Base-by-base conservation (phyloP, 1,140 invertebrate species). In the Cotesia vestalis region DNA sequence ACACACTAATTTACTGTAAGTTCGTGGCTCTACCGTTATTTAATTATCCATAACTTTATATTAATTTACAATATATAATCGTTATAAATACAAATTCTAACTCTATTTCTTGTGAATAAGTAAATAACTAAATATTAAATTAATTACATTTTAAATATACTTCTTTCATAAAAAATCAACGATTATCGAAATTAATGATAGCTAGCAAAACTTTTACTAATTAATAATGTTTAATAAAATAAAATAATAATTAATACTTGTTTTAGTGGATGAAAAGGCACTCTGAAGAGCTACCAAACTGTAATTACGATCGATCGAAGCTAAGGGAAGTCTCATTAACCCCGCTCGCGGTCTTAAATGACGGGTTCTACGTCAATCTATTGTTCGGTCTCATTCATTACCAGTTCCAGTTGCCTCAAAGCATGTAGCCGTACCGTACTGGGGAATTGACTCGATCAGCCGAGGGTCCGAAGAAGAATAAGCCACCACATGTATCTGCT, bases 311-410 rank as follows among this genome's bases (percentile, higher is more conserved):
- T 79, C 76, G 76, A 82, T 83, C 74, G 74, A n/a, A 38, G 36
- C 12, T 62, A 62, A 64, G 75, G 74, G 74, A 27, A 72, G 75
- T 74, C 69, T 83, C 78, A 83, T 85, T 83, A 83, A 81, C 75
- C 74, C 78, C 76, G 74, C 75, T 62, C 71, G n/a, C 72, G 40
- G n/a, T 64, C 68, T 36, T 63, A 35, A 62, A 36, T 14, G 14
- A 14, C 71, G 66, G 76, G 60, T 62, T 57, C 52, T 27, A 46
- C 20, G 64, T 27, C 38, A 71, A 64, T 77, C 76, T 77, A 80
- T 85, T 84, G 81, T 82, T 76, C 79, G 72, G 76, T 74, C 75
- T 73, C 78, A 77, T 79, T 83, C 79, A 80, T 84, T 82, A 83
- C 76, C 76, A 27, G 27, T 27, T 27, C 27, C 67, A 69, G 59